These are phyloP conservation scores for Maconellicoccus hirsutus DNA, from an alignment of 1,140 invertebrate species.

Conservation along the genomic window DNA sequence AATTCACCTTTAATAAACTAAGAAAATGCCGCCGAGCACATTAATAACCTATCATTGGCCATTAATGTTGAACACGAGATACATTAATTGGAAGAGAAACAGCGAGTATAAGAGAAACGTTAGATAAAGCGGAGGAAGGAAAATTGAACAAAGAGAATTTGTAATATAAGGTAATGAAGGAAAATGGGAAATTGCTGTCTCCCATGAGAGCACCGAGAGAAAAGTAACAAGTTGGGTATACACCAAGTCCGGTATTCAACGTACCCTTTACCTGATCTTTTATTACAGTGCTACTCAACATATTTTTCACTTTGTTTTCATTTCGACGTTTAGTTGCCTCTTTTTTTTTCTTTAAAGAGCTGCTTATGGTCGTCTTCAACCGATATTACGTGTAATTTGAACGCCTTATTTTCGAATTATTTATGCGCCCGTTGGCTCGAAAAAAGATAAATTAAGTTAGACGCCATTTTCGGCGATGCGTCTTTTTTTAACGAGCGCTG, in stretches of 20 bases:
- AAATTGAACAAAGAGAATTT: constrained; percentile 18
- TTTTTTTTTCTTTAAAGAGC: no score
- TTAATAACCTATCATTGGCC: constrained; percentile 8
- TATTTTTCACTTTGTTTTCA: no score
- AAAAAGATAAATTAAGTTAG: no score
- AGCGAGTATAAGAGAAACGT: background rate
- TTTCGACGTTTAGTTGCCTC: no score
- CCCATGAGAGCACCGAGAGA: background rate
- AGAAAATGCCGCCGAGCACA: constrained; percentile 1
- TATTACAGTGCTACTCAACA: no score
- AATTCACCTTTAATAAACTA: background rate
- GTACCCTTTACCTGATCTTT: background rate
- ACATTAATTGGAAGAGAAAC: constrained; percentile 14
- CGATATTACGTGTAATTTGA: no score
- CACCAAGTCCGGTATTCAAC: background rate
- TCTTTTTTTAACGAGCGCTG: no score
- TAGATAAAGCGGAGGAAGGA: constrained; percentile 4
- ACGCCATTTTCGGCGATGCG: no score
- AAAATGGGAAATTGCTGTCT: constrained; percentile 20
- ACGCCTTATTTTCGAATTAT: no score
- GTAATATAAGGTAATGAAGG: background rate
- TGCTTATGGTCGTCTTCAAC: no score
- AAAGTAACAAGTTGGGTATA: background rate
- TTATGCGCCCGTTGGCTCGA: no score
- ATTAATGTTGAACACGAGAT: constrained; percentile 1